Base-by-base conservation (phyloP, 2,113 vertebrate genomes). In the Neogale vison region DNA sequence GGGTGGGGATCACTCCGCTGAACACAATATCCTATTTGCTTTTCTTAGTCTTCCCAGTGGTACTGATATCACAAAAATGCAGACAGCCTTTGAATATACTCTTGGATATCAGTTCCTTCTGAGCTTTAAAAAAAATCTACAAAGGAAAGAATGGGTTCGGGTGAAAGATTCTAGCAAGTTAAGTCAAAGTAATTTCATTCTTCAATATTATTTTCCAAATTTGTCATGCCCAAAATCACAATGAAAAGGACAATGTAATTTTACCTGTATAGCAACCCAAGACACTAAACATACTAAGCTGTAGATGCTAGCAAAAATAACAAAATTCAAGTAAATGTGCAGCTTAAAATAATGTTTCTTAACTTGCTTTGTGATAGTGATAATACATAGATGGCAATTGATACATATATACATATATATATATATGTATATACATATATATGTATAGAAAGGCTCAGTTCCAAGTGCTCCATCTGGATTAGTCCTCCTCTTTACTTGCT, bases 141-240 rank as follows among this genome's bases (percentile, higher is more conserved):
- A 45, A 79, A 50, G 47, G 47, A 24, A 86, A 45, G 17, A 63
- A 45, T 45, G 57, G 74, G 65, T 63, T 84, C 18, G 71, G 11
- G 34, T 21, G 45, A 72, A 89, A 95, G 45, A 71, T 52, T 23
- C 20, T 31, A 47, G 36, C 39, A 18, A 93, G 9, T 34, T 76
- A 61, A 80, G 20, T 84, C 65, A 83, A 76, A 76, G 42, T 47
- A 45, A 63, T 71, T 71, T 52, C 36, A 42, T 55, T 9, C 29
- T 71, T 55, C 39, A 92, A 71, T 36, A 80, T 26, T 67, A 61
- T 85, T 85, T 97, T 93, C 55, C 45, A 36, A 85, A 21, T 67
- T 45, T 45, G 61, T 59, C n/a, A 57, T 74, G 63, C n/a, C n/a
- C 90, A 92, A 97, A 97, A 55, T 90, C 57, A 82, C 31, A 85